Conservation (phyloP, 2,797 vertebrate genomes). For the Crax fasciolata region DNA sequence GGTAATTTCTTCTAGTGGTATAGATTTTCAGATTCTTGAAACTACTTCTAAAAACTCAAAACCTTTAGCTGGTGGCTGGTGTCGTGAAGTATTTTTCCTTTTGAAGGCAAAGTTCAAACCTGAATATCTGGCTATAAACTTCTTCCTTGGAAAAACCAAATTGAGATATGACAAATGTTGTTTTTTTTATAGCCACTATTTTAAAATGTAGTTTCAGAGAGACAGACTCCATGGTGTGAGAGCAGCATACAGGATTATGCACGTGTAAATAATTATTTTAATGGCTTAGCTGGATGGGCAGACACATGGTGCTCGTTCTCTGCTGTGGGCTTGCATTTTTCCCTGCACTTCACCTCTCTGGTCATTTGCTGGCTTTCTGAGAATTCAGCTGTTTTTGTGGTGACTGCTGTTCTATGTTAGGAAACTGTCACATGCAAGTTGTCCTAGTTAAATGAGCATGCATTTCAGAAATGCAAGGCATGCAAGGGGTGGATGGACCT, state of each 20-base stretch:
- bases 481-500: too few species aligned
- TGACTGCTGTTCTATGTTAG: background rate
- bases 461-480: background rate
- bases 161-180: background rate
- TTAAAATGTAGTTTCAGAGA: background rate
- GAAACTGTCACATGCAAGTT: background rate
- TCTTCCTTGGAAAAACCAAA: background rate
- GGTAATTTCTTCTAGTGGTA: background rate
- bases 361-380: background rate
- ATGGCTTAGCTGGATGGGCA: background rate
- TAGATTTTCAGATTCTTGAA: background rate
- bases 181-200: fast-evolving
- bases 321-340: background rate
- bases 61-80: background rate
- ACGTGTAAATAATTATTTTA: background rate
- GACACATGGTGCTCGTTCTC: background rate
- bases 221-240: background rate
- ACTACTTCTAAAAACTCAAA: background rate
- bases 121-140: too few species aligned
- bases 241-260: background rate
- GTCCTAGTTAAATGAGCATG: background rate
- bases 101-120: background rate
- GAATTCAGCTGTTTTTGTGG: background rate
- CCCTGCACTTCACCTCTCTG: background rate
- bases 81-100: background rate